Conservation (phyloP, 37 sponge, comb jelly and placozoan genomes). For the Spongilla lacustris region DNA sequence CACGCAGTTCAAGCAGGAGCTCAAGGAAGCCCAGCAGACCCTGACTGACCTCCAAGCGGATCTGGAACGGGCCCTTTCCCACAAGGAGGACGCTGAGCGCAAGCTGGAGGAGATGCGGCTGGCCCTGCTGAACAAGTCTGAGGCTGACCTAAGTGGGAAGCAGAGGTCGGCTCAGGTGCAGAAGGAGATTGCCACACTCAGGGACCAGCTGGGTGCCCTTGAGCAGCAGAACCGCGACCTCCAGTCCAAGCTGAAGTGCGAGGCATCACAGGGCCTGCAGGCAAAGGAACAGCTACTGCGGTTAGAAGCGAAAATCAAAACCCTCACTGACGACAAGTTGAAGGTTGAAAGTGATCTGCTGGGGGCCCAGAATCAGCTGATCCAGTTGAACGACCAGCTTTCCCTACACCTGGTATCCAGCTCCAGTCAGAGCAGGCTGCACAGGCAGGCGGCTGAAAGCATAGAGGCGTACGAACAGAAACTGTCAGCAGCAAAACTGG, state of each 20-base stretch:
- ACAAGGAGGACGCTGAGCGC: conserved; percentile 31
- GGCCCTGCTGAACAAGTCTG: background rate
- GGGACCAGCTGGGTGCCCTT: conserved; percentile 6
- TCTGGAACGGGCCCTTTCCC: conserved; percentile 19
- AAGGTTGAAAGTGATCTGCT: background rate
- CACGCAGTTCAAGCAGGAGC: conserved; percentile 37
- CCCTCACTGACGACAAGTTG: conserved; percentile 12
- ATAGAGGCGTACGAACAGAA: conserved; percentile 12
- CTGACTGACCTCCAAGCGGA: conserved; percentile 30
- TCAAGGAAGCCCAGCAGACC: conserved; percentile 33
- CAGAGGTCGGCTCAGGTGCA: background rate
- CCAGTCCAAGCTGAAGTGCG: conserved; percentile 15
- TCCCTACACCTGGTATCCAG: background rate
- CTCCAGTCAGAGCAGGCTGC: background rate
- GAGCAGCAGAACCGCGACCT: conserved; percentile 26
- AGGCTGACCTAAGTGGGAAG: background rate
- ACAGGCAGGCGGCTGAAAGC: conserved; percentile 9
- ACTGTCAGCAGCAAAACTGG: background rate
- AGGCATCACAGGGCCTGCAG: background rate
- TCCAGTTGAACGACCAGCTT: background rate
- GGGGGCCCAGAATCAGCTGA: background rate
- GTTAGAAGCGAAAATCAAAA: conserved; percentile 1
- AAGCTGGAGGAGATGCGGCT: conserved; percentile 10
- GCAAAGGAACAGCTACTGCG: conserved; percentile 2
- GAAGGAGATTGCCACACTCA: conserved; percentile 5